Evolutionary conservation across 2,888 invertebrate species (phyloP), one percentile per base, ranked within the genome.

Genomic region (Nematopogon swammerdamellus): DNA sequence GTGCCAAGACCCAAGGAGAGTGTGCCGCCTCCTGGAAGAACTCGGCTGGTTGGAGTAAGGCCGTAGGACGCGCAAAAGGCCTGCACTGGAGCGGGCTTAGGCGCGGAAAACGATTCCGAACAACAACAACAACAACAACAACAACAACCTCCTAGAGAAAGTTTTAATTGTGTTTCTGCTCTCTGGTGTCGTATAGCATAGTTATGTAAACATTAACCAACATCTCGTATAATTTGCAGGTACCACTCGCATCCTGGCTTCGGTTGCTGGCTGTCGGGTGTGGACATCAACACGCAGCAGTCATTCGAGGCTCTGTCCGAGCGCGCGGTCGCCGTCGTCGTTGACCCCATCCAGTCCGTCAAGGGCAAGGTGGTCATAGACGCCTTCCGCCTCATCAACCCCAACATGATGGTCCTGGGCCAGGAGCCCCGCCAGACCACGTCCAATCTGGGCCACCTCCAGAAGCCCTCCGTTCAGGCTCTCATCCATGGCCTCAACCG

Each of bases 351-450:
- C 63, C 99, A 99, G 67, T 97, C 97, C 50, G 99, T 99, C 2
- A 99, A 99, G 80, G 99, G 99, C 60, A 92, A 97, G 85, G 96
- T 98, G 45, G 98, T 98, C n/a, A 98, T 99, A 63, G 99, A 99
- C 82, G 99, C 99, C 54, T 99, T 99, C 82, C 90, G 98, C 60
- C 85, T 99, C 57, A 99, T 99, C 64, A 98, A 98, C 79, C 97
- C 98, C 11, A 98, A 98, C 68, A 97, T 97, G 92, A 92, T 99
- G 91, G 97, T 98, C 5, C 82, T 99, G 42, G 97, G 97, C 1
- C 98, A 99, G 72, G 99, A 99, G 68, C 98, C 99, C 0, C 82
- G 99, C 50, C 99, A 99, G 72, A 99, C 98, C 1, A 99, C 99
- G 8, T 98, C 97, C 50, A 99, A 99, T 75, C 83, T 99, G 63